Evolutionary conservation across 2,888 invertebrate species (phyloP), one percentile per base, ranked within the genome.

Genomic region (Esperia sulphurella): DNA sequence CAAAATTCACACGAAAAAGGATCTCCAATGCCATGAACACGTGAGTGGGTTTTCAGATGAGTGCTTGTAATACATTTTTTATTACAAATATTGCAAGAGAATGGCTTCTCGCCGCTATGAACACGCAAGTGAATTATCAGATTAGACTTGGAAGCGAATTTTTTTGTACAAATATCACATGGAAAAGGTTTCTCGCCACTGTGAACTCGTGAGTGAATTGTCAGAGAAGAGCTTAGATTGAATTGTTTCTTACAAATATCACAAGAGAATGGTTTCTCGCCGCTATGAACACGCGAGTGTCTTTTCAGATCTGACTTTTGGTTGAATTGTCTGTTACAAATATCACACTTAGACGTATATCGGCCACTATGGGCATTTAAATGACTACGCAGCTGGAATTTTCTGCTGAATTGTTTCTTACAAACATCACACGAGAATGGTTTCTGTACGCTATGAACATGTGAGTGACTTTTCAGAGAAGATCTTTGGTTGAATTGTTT

Each of bases 81-180:
- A 2, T 53, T 43, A 43, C 57, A 57, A 14, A 48, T 41, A 13
- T 56, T 50, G 43, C 58, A 58, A 0, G 45, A 46, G 44, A 53
- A 53, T 0, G 51, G 54, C 30, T 49, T 54, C 45, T 54, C 54
- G 6, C 55, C 54, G 0, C 51, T 54, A 37, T 58, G 58, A 31
- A 48, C 50, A 9, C 51, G 41, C 10, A 49, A 49, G 39, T 58
- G 58, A 5, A 50, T 38, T 12, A 42, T 49, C 14, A 58, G 43
- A 12, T 45, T 31, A 7, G 45, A 44, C 41, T 54, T 49, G 31
- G 48, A 29, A 28, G 53, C 48, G n/a, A 55, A 51, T 10, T 48
- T 48, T 44, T 49, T 51, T 12, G 46, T 29, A 46, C 59, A 60
- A 12, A 49, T 50, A 8, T 54, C 42, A 45, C 59, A 58, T 0